These are phyloP conservation scores for Pentalonia nigronervosa DNA, from an alignment of 1,140 invertebrate species.

Conservation along the genomic window DNA sequence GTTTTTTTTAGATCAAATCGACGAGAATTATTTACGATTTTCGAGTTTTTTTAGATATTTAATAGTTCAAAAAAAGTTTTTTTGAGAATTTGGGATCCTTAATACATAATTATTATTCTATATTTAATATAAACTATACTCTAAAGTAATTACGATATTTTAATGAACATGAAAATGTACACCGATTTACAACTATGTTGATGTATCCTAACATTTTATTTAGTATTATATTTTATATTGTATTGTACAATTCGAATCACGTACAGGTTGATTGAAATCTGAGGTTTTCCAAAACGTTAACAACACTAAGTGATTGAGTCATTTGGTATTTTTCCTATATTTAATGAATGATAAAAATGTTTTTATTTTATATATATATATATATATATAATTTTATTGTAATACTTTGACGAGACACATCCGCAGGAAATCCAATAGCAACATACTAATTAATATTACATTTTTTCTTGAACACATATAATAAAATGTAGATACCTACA, in stretches of 20 bases:
- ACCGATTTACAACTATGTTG: neutral
- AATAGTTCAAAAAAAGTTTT: too few relatives aligned
- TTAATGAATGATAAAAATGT: slow-evolving; percentile 1
- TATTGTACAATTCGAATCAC: slow-evolving; percentile 45
- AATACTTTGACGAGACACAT: slow-evolving; percentile 34
- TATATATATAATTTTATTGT: neutral
- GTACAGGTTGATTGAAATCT: slow-evolving; percentile 20
- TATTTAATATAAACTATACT: neutral
- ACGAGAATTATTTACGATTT: too few relatives aligned
- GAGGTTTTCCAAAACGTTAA: slow-evolving; percentile 17
- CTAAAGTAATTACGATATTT: neutral
- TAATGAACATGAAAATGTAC: neutral
- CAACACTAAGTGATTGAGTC: neutral
- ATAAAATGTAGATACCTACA: neutral
- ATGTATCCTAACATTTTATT: neutral
- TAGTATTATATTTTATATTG: neutral
- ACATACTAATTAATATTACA: slow-evolving; percentile 44
- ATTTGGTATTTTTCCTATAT: slow-evolving; percentile 6
- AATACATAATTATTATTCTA: neutral
- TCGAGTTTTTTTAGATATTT: too few relatives aligned
- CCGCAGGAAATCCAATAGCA: slow-evolving; percentile 39
- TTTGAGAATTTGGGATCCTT: neutral
- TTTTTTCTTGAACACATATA: neutral
- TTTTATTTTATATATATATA: neutral
- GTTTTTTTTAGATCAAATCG: neutral